Conservation (phyloP, 2,113 vertebrate species). For the Misgurnus anguillicaudatus region DNA sequence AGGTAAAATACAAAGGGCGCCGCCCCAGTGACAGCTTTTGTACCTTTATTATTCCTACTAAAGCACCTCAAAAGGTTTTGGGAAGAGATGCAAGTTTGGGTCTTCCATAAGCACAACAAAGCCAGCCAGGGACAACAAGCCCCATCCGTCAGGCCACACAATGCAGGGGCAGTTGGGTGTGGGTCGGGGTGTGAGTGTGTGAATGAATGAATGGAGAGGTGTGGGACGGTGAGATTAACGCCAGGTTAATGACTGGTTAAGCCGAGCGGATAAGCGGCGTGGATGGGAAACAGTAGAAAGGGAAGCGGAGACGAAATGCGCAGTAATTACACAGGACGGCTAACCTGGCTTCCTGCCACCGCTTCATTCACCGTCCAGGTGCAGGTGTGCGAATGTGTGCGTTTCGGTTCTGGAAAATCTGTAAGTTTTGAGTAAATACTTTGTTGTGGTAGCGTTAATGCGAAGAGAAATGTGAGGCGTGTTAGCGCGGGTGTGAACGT, state of each 20-base stretch:
- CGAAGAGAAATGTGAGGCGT: constrained; percentile 28
- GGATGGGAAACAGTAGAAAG: constrained; percentile 65
- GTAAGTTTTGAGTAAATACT: constrained; percentile 47
- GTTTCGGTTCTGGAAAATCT: constrained; percentile 32
- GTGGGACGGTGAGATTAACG: constrained; percentile 48
- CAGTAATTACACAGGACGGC: constrained; percentile 84
- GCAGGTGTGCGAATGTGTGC: constrained; percentile 44
- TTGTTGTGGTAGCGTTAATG: constrained; percentile 42
- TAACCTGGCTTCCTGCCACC: constrained; percentile 81
- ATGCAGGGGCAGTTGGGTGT: constrained; percentile 37
- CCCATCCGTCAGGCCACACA: constrained; percentile 40
- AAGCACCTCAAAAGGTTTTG: not conserved
- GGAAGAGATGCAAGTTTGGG: not conserved
- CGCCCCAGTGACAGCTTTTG: too few species aligned
- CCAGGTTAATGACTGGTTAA: constrained; percentile 85
- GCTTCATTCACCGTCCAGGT: constrained; percentile 81
- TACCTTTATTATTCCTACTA: not conserved
- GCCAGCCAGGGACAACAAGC: constrained; percentile 11
- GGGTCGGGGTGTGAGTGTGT: constrained; percentile 26
- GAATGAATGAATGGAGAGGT: constrained; percentile 43
- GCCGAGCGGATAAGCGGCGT: constrained; percentile 74
- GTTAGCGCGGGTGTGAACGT: constrained; percentile 54
- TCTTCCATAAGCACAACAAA: not conserved
- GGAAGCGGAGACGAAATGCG: constrained; percentile 66
- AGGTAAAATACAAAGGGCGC: too few species aligned